Evolutionary conservation across 2,113 vertebrate species (phyloP), one percentile per base, ranked within the genome.

Genomic region (Mellivora capensis): DNA sequence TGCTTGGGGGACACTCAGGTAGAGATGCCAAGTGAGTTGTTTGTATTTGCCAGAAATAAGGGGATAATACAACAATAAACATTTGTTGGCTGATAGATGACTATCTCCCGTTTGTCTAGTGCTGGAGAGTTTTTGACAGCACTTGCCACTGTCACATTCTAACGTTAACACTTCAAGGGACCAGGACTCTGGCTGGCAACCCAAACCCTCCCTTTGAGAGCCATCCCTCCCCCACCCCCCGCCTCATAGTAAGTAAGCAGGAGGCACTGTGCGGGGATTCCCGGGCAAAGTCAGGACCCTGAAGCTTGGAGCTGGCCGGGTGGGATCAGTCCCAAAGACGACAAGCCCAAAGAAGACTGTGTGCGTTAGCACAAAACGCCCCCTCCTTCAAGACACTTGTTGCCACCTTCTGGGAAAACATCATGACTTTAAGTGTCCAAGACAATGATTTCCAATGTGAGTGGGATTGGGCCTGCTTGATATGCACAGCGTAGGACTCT

Each of bases 41-140:
- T 97, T 7, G 17, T 84, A 95, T 92, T 96, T 37, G 84, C 87
- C 96, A 97, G 92, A 96, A 97, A 96, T 83, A 96, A 97, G 96
- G 39, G 76, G 90, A 72, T 76, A 93, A 96, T 49, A 95, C 94
- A 94, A 95, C 87, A 91, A 62, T 49, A 91, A 96, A 93, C 90
- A 79, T 85, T 81, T 94, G 92, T 37, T 88, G 96, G 95, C 90
- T 54, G 71, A 92, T 1, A 90, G 96, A 96, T 87, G 80, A 52
- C 69, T 61, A 47, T 93, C 97, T 97, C 76, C 39, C 44, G 57
- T 96, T 88, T 96, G 93, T 69, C 93, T 87, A 91, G 74, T 0
- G 14, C 86, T 59, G 29, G 7, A 31, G 80, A 79, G 72, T 31
- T 97, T 80, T 1, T 86, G 57, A 97, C 59, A 86, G 90, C 39